These are phyloP conservation scores for Tigriopus japonicus DNA, from an alignment of 1,140 invertebrate species.

Conservation along the genomic window DNA sequence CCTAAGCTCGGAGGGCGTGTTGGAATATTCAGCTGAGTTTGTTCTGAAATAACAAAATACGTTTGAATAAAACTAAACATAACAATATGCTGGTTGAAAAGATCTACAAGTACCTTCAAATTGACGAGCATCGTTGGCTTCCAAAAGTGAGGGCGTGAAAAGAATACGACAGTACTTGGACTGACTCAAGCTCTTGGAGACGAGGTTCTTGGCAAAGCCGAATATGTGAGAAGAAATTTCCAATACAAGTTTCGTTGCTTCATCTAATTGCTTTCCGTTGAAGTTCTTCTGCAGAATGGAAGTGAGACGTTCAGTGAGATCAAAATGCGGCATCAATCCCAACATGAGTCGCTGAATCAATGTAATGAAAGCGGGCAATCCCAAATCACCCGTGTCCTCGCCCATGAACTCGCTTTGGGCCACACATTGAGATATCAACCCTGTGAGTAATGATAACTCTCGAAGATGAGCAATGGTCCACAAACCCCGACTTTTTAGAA, in stretches of 20 bases:
- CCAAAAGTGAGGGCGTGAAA: background rate
- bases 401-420: background rate
- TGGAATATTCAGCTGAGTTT: background rate
- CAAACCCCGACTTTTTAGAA: background rate
- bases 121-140: background rate
- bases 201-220: background rate
- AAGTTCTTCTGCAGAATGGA: background rate
- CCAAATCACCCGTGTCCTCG: background rate
- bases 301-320: conserved; percentile 5
- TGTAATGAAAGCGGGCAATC: background rate
- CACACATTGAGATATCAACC: background rate
- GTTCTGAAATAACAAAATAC: background rate
- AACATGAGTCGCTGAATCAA: conserved; percentile 11
- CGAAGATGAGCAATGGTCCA: background rate
- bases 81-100: background rate
- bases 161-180: conserved; percentile 5
- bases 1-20: background rate
- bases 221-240: background rate
- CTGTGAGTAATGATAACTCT: conserved; percentile 10
- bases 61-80: background rate
- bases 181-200: background rate
- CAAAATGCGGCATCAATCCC: background rate
- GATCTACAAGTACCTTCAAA: background rate
- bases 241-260: background rate
- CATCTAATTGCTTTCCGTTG: background rate